Evolutionary conservation across 2,113 vertebrate genomes (phyloP).

Genomic region (Paradoxurus hermaphroditus): DNA sequence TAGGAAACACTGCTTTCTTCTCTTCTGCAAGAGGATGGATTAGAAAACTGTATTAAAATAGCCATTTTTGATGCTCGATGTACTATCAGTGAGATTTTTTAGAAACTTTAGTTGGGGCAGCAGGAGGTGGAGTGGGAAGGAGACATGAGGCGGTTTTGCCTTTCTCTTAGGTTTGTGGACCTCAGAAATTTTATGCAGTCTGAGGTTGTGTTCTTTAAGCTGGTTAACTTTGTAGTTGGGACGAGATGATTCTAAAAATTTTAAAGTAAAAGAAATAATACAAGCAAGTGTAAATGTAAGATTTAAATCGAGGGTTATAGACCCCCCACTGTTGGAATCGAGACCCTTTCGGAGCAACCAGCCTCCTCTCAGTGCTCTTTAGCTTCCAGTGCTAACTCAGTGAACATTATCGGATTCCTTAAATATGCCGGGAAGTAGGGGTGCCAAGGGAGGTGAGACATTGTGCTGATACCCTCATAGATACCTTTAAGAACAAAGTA

Average conservation of each 20-base stretch:
- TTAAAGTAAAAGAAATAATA: neutral
- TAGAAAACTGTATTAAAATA: neutral
- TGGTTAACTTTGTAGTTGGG: neutral
- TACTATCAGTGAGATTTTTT: neutral
- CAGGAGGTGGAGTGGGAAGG: neutral
- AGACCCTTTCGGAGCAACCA: neutral
- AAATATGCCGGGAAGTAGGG: neutral
- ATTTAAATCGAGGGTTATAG: neutral
- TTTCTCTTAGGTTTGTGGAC: neutral
- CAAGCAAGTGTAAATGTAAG: neutral
- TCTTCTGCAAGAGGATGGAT: neutral
- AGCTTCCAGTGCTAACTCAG: neutral
- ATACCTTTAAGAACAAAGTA: neutral
- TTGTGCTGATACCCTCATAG: neutral
- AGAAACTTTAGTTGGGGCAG: neutral
- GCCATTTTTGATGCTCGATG: neutral
- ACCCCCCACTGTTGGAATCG: neutral
- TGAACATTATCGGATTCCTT: neutral
- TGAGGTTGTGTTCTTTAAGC: neutral
- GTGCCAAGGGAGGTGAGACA: neutral
- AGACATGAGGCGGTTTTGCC: neutral
- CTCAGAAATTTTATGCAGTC: neutral
- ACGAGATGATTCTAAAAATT: neutral
- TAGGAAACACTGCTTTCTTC: neutral
- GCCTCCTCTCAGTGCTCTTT: neutral